phyloP scores from a whole-genome alignment of 2,113 vertebrate species.

The Hystrix brachyura region DNA sequence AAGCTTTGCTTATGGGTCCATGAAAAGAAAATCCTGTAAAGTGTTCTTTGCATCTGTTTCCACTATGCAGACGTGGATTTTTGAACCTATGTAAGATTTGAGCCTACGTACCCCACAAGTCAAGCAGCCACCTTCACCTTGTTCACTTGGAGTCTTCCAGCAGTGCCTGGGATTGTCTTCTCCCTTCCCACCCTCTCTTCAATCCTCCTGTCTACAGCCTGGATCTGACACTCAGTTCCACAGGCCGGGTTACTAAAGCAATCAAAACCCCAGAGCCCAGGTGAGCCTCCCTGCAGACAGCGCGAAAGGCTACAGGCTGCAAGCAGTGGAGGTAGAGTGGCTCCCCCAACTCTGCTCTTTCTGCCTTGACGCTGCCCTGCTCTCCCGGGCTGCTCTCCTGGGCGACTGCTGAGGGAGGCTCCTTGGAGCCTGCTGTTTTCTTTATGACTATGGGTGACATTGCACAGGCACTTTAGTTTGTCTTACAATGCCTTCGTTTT shows the following conservation, averaged over 20 bases:
- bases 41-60: fast-evolving
- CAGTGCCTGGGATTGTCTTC: not conserved
- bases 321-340: not conserved
- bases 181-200: not conserved
- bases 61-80: fast-evolving
- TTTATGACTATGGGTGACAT: slow-evolving; percentile 50
- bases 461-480: slow-evolving; percentile 44
- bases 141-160: not conserved
- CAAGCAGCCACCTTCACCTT: not conserved
- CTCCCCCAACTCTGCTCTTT: not conserved
- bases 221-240: not conserved
- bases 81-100: not conserved
- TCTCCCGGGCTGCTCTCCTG: not conserved
- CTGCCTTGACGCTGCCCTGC: not conserved
- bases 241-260: not conserved
- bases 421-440: slow-evolving; percentile 29
- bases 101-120: not conserved
- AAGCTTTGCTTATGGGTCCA: not conserved
- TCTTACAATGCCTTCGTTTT: slow-evolving; percentile 76
- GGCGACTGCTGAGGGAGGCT: not conserved
- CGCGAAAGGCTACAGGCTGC: not conserved
- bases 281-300: not conserved
- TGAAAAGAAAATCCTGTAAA: not conserved
- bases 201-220: not conserved
- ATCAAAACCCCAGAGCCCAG: not conserved